Percentiles rank a stretch among this genome's conserved stretches.
These are phyloP conservation scores for Seira sanloemensis DNA, from an alignment of 2,888 invertebrate genomes.

Conservation along the genomic window DNA sequence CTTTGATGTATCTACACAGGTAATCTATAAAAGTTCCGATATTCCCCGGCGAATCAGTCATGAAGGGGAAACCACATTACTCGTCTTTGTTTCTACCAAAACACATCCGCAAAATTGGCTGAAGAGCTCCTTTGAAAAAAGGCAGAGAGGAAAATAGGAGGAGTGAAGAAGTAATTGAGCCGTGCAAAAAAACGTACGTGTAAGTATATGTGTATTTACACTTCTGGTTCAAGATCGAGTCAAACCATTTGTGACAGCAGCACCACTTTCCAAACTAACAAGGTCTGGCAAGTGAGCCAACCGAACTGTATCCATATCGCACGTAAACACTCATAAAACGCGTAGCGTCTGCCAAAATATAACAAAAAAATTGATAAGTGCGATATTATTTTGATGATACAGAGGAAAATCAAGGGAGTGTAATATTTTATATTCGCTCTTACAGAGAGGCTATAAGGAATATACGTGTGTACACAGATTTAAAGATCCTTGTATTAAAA, in stretches of 20 bases:
- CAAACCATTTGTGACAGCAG: constrained; percentile 7
- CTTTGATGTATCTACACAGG: too few relatives aligned
- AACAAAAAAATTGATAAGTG: not conserved
- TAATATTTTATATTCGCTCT: not conserved
- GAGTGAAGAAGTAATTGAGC: constrained; percentile 3
- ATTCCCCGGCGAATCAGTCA: too few relatives aligned
- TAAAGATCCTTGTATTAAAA: too few relatives aligned
- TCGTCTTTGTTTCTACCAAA: too few relatives aligned
- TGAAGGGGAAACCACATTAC: too few relatives aligned
- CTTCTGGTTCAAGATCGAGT: not conserved
- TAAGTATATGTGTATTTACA: too few relatives aligned
- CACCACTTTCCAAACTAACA: not conserved
- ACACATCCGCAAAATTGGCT: not conserved
- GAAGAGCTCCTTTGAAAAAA: not conserved
- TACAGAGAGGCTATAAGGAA: not conserved
- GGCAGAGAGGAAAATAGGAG: not conserved
- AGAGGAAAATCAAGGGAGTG: not conserved
- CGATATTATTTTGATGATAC: not conserved
- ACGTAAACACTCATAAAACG: not conserved
- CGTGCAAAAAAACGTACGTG: too few relatives aligned
- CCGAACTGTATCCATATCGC: constrained; percentile 14
- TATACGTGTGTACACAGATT: not conserved
- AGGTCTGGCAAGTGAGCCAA: not conserved
- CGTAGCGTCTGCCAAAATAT: constrained; percentile 1
- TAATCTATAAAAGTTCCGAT: too few relatives aligned